A percentile compares a stretch with the other conserved stretches of the same genome.
Evolutionary conservation across 1,140 invertebrate species (phyloP).

Genomic region (Cardiocondyla obscurior): DNA sequence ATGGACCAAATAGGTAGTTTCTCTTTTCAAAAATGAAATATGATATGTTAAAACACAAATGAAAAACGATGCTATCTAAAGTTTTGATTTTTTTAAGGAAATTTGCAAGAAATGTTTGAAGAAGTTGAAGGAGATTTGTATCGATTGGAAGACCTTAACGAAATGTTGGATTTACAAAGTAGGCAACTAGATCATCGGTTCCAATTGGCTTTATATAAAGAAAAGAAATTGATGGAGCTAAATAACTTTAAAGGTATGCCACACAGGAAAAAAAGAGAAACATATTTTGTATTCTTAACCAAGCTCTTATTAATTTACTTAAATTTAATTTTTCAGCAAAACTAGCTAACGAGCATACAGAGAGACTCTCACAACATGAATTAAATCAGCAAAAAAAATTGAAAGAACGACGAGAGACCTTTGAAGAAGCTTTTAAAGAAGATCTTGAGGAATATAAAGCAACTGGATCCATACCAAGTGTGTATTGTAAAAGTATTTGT

Average conservation of each 20-base stretch:
- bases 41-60: not conserved
- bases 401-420: conserved; percentile 87
- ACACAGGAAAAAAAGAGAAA: conserved; percentile 77
- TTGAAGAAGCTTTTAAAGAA: conserved; percentile 88
- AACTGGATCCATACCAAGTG: conserved; percentile 86
- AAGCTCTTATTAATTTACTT: conserved; percentile 47
- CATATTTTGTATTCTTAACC: not conserved
- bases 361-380: conserved; percentile 85
- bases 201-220: conserved; percentile 87
- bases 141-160: conserved; percentile 87
- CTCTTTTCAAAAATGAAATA: not conserved
- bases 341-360: conserved; percentile 85
- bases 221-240: conserved; percentile 86
- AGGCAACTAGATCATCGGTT: conserved; percentile 86
- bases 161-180: conserved; percentile 87
- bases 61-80: not conserved
- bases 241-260: conserved; percentile 85
- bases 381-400: conserved; percentile 84
- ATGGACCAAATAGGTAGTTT: conserved; percentile 85
- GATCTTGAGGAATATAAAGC: conserved; percentile 87
- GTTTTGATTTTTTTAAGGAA: conserved; percentile 78
- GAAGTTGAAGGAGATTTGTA: conserved; percentile 86
- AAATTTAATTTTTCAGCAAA: conserved; percentile 80
- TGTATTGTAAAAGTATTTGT: too few relatives aligned
- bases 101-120: conserved; percentile 86